Conservation (phyloP, 2,888 invertebrate species). For the Noctua janthe region DNA sequence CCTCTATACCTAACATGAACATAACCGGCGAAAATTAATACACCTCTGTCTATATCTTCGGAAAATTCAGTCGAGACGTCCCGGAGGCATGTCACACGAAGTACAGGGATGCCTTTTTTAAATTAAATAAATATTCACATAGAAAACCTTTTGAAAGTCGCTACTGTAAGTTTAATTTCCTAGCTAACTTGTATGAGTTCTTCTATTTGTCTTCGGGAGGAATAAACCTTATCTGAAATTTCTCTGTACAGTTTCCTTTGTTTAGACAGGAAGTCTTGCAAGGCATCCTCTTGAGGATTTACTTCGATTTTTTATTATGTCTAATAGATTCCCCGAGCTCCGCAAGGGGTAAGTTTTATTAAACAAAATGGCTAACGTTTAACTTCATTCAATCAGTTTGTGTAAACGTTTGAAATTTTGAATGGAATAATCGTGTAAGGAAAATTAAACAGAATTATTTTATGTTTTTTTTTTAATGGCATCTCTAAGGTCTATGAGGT, state of each 20-base stretch:
- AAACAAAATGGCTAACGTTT: constrained; percentile 22
- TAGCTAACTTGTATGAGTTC: constrained; percentile 32
- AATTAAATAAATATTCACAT: constrained; percentile 1
- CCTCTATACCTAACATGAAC: background rate
- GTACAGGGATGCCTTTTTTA: background rate
- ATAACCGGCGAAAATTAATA: background rate
- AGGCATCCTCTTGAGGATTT: constrained; percentile 47
- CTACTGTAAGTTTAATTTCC: constrained; percentile 35
- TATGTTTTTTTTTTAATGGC: background rate
- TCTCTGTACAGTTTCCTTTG: constrained; percentile 42
- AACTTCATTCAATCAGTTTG: constrained; percentile 17
- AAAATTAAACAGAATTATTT: background rate
- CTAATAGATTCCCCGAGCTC: constrained; percentile 45
- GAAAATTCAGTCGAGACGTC: background rate
- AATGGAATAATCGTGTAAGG: background rate
- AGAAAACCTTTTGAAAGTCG: constrained; percentile 3
- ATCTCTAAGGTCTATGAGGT: no score
- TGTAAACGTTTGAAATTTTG: background rate
- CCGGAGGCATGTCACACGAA: background rate
- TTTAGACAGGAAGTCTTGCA: constrained; percentile 50
- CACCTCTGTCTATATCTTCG: background rate
- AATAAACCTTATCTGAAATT: constrained; percentile 49
- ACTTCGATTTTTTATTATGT: constrained; percentile 56
- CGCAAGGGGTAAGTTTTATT: constrained; percentile 35
- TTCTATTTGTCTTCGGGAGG: constrained; percentile 44